Evolutionary conservation across 2,113 vertebrate species (phyloP).

Genomic region (Neodon shergylaensis): DNA sequence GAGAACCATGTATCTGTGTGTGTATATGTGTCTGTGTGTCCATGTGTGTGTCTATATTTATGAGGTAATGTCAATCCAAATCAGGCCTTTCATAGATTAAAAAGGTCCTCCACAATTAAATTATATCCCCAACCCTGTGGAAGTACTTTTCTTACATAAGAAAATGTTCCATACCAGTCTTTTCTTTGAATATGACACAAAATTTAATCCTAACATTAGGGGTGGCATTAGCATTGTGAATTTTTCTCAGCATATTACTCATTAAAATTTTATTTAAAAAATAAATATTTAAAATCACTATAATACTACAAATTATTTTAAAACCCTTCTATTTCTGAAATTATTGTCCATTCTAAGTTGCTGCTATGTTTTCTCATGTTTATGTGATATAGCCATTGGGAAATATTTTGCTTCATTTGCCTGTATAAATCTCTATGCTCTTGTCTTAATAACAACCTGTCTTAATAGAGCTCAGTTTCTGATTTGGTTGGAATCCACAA

Average conservation of each 20-base stretch:
- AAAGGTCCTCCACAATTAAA: not conserved
- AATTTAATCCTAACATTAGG: not conserved
- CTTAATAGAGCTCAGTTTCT: not conserved
- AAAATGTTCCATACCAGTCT: not conserved
- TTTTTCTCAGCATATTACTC: not conserved
- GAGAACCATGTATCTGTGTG: not conserved
- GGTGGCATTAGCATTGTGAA: not conserved
- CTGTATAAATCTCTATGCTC: not conserved
- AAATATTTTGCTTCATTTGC: not conserved
- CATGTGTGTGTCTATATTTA: not conserved
- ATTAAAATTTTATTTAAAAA: not conserved
- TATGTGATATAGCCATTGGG: not conserved
- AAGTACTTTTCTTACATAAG: not conserved
- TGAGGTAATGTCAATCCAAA: not conserved
- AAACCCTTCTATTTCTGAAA: not conserved
- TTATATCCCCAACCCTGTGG: rapidly evolving
- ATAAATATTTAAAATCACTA: not conserved
- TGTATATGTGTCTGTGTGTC: not conserved
- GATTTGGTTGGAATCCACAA: not conserved
- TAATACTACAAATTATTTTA: not conserved
- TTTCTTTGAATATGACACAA: not conserved
- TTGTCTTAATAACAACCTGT: not conserved
- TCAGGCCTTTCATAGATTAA: no score
- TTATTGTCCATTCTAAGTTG: not conserved
- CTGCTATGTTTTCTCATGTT: not conserved